phyloP scores from a whole-genome alignment of 2,113 vertebrate species.

The Pontoporia blainvillei region DNA sequence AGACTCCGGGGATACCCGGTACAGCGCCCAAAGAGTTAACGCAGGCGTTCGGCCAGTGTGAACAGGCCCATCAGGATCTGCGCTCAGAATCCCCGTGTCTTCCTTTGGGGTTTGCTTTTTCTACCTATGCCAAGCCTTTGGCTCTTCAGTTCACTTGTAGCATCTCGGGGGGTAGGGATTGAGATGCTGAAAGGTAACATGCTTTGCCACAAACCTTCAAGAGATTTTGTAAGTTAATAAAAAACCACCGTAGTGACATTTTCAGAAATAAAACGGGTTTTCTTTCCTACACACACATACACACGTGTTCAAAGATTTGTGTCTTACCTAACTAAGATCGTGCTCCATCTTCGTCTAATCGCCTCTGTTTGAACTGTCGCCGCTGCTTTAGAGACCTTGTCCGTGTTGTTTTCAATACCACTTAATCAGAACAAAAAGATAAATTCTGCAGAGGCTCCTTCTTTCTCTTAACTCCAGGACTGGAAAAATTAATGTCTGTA shows the following conservation, averaged over 20 bases:
- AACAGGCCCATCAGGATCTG: neutral
- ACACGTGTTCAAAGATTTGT: neutral
- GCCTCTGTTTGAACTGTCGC: conserved; percentile 26
- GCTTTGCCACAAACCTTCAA: neutral
- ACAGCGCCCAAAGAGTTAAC: conserved; percentile 3
- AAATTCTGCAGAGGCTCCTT: conserved; percentile 50
- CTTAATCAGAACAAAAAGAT: conserved; percentile 57
- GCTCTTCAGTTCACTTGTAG: neutral
- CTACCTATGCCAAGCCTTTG: neutral
- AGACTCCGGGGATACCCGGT: neutral
- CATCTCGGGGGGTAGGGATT: neutral
- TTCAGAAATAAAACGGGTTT: neutral
- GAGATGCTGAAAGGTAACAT: neutral
- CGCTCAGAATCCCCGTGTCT: neutral
- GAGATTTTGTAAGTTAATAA: neutral
- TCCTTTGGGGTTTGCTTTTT: neutral
- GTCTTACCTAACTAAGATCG: neutral
- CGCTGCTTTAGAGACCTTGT: conserved; percentile 47
- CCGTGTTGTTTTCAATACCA: conserved; percentile 10
- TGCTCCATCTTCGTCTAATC: conserved; percentile 35
- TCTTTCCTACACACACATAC: neutral
- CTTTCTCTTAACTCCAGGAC: conserved; percentile 36
- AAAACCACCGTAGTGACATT: neutral
- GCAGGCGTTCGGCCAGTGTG: neutral
- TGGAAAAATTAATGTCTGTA: conserved; percentile 63